Conservation (phyloP, 92 coral and sea anemone genomes). For the Hydrozoanthus gracilis region DNA sequence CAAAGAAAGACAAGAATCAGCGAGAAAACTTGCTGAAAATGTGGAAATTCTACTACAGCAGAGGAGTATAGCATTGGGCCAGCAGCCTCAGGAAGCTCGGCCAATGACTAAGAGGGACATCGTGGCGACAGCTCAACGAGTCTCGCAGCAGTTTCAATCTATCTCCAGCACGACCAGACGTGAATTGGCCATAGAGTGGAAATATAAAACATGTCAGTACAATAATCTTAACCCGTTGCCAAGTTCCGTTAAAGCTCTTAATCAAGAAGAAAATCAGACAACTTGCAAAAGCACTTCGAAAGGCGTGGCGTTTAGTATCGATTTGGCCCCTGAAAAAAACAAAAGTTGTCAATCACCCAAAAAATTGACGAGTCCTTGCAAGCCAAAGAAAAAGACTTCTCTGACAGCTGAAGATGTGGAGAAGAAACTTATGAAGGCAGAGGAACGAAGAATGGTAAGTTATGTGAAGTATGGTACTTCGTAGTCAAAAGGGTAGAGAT, state of each 20-base stretch:
- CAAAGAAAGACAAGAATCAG: constrained; percentile 91
- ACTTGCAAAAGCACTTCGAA: constrained; percentile 26
- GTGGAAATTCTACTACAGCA: constrained; percentile 90
- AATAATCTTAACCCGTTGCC: constrained; percentile 14
- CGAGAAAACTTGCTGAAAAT: constrained; percentile 84
- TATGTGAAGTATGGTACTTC: not conserved
- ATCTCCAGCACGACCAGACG: constrained; percentile 68
- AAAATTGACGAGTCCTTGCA: constrained; percentile 47
- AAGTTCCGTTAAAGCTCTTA: not conserved
- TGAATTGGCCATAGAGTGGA: constrained; percentile 74
- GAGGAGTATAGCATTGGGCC: constrained; percentile 69
- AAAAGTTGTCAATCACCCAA: constrained; percentile 50
- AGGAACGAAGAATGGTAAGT: constrained; percentile 87
- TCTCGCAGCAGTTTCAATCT: constrained; percentile 71
- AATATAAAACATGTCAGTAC: constrained; percentile 24
- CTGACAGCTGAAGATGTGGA: constrained; percentile 77
- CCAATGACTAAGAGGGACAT: constrained; percentile 70
- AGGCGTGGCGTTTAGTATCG: constrained; percentile 76
- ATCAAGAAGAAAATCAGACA: not conserved
- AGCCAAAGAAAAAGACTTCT: constrained; percentile 49
- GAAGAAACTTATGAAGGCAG: constrained; percentile 86
- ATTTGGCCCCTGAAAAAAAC: constrained; percentile 56
- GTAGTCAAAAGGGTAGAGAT: not conserved
- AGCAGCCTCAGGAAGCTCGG: constrained; percentile 24
- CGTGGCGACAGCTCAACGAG: constrained; percentile 80